phyloP scores from a whole-genome alignment of 2,888 invertebrate species.

The Ecliptopera silaceata region DNA sequence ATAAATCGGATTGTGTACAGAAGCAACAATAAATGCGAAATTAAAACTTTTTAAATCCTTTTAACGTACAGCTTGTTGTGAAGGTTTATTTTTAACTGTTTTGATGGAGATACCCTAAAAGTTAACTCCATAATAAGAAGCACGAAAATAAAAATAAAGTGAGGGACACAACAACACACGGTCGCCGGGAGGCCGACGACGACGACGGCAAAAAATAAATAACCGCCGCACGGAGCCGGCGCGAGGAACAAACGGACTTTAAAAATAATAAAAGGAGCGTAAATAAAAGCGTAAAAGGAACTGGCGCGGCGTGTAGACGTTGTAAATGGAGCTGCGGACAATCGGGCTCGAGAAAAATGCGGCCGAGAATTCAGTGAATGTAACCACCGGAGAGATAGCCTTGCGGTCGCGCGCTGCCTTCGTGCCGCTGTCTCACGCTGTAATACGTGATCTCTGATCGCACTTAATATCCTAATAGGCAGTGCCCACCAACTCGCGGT shows the following conservation, averaged over 20 bases:
- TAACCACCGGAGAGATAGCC: conserved; percentile 67
- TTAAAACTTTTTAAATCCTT: not conserved
- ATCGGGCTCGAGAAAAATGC: conserved; percentile 78
- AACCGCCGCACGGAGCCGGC: conserved; percentile 78
- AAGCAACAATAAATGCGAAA: not conserved
- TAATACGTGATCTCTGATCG: conserved; percentile 68
- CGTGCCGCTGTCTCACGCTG: conserved; percentile 55
- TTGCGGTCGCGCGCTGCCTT: conserved; percentile 58
- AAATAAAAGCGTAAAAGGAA: conserved; percentile 83
- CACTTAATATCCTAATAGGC: conserved; percentile 70
- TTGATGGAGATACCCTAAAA: conserved; percentile 37
- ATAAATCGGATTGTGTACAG: no score
- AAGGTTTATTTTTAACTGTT: conserved; percentile 23
- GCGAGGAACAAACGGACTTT: conserved; percentile 82
- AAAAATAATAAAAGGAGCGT: conserved; percentile 82
- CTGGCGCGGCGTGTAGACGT: conserved; percentile 81
- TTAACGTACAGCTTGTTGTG: not conserved
- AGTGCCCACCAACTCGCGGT: conserved; percentile 43
- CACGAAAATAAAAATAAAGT: conserved; percentile 82
- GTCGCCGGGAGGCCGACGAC: conserved; percentile 76
- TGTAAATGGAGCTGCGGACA: conserved; percentile 82
- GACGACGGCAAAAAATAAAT: conserved; percentile 77
- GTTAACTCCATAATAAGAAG: conserved; percentile 81
- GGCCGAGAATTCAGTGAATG: conserved; percentile 80
- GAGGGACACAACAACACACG: conserved; percentile 82